Evolutionary conservation across 35 echinoderm and acorn worm species (phyloP).

Genomic region (Heliocidaris tuberculata): DNA sequence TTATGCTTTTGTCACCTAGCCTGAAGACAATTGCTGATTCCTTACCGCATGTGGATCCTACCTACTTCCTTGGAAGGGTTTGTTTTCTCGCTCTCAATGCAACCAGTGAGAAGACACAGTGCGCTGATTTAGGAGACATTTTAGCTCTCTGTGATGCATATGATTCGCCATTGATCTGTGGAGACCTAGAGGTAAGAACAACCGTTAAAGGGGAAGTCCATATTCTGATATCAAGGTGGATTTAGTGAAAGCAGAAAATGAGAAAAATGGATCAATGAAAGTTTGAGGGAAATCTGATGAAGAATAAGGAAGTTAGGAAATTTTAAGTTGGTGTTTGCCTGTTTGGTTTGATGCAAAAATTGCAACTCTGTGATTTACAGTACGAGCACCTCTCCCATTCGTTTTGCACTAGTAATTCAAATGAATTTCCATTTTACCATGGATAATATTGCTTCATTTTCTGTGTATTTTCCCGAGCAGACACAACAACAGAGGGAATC

Average conservation of each 20-base stretch:
- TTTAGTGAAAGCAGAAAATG: too few relatives aligned
- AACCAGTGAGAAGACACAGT: slow-evolving; percentile 58
- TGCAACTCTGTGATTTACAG: too few relatives aligned
- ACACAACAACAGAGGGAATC: slow-evolving; percentile 56
- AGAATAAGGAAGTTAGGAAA: too few relatives aligned
- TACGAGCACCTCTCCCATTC: neutral
- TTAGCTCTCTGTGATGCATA: slow-evolving; percentile 82
- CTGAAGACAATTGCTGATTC: slow-evolving; percentile 65
- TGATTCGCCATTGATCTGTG: slow-evolving; percentile 83
- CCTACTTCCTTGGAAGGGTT: slow-evolving; percentile 79
- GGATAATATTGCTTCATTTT: neutral
- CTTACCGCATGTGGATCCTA: slow-evolving; percentile 63
- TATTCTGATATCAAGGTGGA: neutral
- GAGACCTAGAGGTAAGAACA: slow-evolving; percentile 69
- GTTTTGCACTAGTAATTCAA: too few relatives aligned
- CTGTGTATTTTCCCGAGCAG: slow-evolving; percentile 25
- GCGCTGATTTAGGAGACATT: slow-evolving; percentile 65
- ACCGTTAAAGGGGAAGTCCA: neutral
- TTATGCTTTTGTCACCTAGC: slow-evolving; percentile 41
- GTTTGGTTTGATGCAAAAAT: neutral
- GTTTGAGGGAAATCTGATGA: too few relatives aligned
- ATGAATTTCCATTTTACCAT: too few relatives aligned
- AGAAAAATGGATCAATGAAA: too few relatives aligned
- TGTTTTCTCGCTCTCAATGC: slow-evolving; percentile 75
- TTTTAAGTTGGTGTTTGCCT: neutral